These are phyloP conservation scores for Spinus pinus DNA, from an alignment of 2,797 vertebrate species.

Conservation along the genomic window DNA sequence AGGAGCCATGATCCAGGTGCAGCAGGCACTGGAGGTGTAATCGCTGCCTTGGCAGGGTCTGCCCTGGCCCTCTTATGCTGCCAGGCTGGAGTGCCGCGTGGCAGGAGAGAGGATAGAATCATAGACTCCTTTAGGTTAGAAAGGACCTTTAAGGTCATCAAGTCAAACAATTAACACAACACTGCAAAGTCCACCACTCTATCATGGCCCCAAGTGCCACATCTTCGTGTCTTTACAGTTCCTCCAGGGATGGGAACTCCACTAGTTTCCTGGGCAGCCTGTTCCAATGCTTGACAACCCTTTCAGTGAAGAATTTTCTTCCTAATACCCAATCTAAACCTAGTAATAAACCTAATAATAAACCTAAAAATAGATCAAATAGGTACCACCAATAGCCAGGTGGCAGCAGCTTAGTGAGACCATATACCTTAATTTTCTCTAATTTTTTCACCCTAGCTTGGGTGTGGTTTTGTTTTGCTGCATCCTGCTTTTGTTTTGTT, in stretches of 20 bases:
- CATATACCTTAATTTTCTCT: background rate
- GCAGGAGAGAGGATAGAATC: background rate
- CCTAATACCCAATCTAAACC: background rate
- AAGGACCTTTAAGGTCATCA: background rate
- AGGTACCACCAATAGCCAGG: background rate
- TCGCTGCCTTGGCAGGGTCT: rapidly evolving
- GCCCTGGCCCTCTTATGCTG: background rate
- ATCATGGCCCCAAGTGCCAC: background rate
- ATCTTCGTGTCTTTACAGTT: background rate
- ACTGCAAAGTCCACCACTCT: background rate
- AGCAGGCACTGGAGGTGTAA: rapidly evolving
- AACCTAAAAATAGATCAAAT: background rate
- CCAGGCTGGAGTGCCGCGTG: background rate
- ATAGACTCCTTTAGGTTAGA: background rate
- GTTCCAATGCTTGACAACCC: background rate
- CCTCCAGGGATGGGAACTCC: background rate
- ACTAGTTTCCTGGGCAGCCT: background rate
- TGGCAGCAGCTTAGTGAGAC: background rate
- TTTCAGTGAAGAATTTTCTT: background rate
- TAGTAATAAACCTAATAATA: background rate
- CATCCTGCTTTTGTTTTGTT: background rate
- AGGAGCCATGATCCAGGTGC: rapidly evolving
- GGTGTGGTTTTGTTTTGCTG: background rate
- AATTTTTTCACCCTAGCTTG: background rate
- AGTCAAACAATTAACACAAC: background rate